Evolutionary conservation across 2,113 vertebrate genomes (phyloP).

Genomic region (Motacilla alba): DNA sequence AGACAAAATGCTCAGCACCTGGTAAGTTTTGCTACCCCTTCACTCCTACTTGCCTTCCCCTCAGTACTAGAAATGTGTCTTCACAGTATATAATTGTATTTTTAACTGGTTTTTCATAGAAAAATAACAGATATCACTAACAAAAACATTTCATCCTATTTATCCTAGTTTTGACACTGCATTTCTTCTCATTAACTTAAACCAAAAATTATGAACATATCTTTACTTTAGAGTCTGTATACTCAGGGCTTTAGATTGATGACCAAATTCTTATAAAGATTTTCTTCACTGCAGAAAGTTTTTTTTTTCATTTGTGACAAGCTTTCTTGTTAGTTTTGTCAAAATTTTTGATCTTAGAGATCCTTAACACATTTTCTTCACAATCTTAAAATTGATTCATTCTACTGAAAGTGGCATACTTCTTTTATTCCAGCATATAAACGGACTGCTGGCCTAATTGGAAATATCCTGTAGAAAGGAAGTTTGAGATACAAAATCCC

Average conservation of each 20-base stretch:
- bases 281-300: not conserved
- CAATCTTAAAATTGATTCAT: not conserved
- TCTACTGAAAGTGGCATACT: not conserved
- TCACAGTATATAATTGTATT: not conserved
- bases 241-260: not conserved
- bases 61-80: not conserved
- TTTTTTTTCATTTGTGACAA: not conserved
- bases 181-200: not conserved
- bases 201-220: not conserved
- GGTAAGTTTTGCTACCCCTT: not conserved
- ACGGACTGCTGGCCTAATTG: not conserved
- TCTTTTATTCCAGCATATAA: not conserved
- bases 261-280: not conserved
- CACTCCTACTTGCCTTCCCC: not conserved
- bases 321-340: not conserved
- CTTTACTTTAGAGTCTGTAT: not conserved
- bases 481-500: not conserved
- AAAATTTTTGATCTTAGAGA: conserved; percentile 9
- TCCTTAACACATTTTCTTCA: not conserved
- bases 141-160: not conserved
- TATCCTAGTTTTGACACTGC: not conserved
- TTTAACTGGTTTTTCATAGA: not conserved
- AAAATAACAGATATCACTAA: not conserved
- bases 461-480: not conserved
- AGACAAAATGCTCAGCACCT: not conserved